A percentile compares a stretch with the other conserved stretches of the same genome.
phyloP scores from a whole-genome alignment of 2,888 invertebrate species.

The Campoletis raptor region DNA sequence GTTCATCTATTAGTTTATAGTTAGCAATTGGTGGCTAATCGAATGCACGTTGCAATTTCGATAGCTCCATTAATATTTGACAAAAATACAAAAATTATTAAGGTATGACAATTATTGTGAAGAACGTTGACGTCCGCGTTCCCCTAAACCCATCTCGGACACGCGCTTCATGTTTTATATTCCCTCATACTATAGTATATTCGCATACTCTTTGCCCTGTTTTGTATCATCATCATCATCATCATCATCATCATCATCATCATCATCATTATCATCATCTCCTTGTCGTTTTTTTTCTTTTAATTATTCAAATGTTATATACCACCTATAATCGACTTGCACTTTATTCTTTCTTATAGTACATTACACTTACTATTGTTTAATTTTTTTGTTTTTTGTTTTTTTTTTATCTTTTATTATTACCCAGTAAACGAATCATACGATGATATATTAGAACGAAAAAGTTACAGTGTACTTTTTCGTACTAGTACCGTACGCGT shows the following conservation, averaged over 20 bases:
- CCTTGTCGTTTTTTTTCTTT: constrained; percentile 31
- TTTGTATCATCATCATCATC: constrained; percentile 32
- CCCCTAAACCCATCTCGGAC: constrained; percentile 61
- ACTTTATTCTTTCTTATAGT: constrained; percentile 71
- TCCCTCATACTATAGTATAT: constrained; percentile 68
- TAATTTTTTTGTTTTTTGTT: constrained; percentile 25
- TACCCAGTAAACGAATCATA: neutral
- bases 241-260: constrained; percentile 27
- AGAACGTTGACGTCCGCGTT: constrained; percentile 72
- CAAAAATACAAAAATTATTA: constrained; percentile 83
- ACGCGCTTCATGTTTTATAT: constrained; percentile 37
- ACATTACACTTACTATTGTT: constrained; percentile 72
- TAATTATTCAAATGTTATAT: constrained; percentile 61
- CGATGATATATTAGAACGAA: neutral
- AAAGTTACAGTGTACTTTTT: neutral
- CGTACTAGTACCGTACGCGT: neutral
- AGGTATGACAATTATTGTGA: constrained; percentile 80
- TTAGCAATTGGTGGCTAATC: constrained; percentile 77
- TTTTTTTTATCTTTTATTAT: constrained; percentile 15
- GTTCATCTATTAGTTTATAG: constrained; percentile 73
- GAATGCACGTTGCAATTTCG: constrained; percentile 79
- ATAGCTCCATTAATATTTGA: constrained; percentile 80
- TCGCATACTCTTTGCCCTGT: constrained; percentile 40
- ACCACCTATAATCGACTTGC: constrained; percentile 72
- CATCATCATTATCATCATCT: constrained; percentile 24